Evolutionary conservation across 1,140 invertebrate genomes (phyloP).

Genomic region (Aphis gossypii): DNA sequence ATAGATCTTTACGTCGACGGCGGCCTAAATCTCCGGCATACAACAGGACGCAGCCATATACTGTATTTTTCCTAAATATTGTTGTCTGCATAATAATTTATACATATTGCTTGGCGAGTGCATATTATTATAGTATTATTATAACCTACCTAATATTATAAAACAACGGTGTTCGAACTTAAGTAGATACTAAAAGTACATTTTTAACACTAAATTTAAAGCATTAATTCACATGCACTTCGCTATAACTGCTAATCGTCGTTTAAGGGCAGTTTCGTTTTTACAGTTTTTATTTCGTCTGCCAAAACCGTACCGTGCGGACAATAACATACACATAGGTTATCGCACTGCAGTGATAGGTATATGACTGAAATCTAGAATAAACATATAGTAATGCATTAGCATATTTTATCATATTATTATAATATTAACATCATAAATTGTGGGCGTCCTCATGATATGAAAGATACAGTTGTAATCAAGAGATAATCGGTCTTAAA

Average conservation of each 20-base stretch:
- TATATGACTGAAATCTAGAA: background rate
- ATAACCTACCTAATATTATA: too few relatives aligned
- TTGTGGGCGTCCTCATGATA: background rate
- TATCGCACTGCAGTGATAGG: background rate
- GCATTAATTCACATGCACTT: too few relatives aligned
- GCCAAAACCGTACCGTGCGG: background rate
- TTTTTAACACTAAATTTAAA: too few relatives aligned
- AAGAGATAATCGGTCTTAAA: background rate
- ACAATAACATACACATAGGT: background rate
- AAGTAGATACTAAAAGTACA: too few relatives aligned
- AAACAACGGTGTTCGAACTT: too few relatives aligned
- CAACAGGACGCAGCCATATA: background rate
- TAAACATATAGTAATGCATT: background rate
- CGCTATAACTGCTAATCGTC: background rate
- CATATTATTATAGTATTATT: background rate
- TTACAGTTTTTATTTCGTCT: background rate
- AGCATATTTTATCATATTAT: background rate
- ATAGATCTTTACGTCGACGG: slow-evolving; percentile 20
- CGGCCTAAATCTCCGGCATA: slow-evolving; percentile 29
- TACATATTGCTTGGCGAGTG: background rate
- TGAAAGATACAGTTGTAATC: background rate
- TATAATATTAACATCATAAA: background rate
- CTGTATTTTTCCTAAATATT: background rate
- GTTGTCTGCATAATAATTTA: background rate
- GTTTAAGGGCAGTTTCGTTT: background rate